Evolutionary conservation across 2,888 invertebrate species (phyloP), one percentile per base, ranked within the genome.

Genomic region (Dioctria rufipes): DNA sequence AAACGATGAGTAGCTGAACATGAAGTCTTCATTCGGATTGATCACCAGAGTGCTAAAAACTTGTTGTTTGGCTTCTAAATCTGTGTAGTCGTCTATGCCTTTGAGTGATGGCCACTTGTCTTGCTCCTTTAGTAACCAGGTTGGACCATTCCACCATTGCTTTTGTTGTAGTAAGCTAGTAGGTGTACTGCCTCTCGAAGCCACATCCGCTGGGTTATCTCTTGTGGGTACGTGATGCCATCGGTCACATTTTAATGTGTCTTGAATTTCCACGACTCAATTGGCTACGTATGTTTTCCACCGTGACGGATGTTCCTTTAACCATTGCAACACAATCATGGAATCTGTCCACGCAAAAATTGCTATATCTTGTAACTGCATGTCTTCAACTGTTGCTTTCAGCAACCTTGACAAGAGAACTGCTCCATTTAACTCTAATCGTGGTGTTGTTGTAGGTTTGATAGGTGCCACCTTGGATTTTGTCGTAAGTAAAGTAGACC

Each of bases 131-230:
- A 25, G 6, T 61, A 61, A 4, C 61, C 61, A 61, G 6, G 3
- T 25, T 61, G 61, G 61, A 61, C 61, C 61, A 61, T 61, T 4
- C 61, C 61, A 61, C n/a, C n/a, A n/a, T n/a, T n/a, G 25, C n/a
- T 3, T 61, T 8, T 61, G 25, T 25, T 25, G 25, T 25, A 25
- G 25, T 25, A 25, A 25, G n/a, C n/a, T n/a, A n/a, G n/a, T n/a
- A n/a, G 25, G 25, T 25, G 25, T 25, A 25, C 8, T 13, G n/a
- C 61, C 61, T 61, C 61, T 61, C 0, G 61, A 61, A 3, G 61
- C 61, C 25, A 61, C n/a, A 4, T 61, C 61, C 3, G 61, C 25
- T 25, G 25, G 25, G 2, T 25, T 25, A 2, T 25, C 25, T 25
- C 25, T 25, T 25, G 25, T 25, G 6, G 61, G 25, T 13, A 61